Evolutionary conservation across 2,797 vertebrate genomes (phyloP).

Genomic region (Urophycis tenuis): DNA sequence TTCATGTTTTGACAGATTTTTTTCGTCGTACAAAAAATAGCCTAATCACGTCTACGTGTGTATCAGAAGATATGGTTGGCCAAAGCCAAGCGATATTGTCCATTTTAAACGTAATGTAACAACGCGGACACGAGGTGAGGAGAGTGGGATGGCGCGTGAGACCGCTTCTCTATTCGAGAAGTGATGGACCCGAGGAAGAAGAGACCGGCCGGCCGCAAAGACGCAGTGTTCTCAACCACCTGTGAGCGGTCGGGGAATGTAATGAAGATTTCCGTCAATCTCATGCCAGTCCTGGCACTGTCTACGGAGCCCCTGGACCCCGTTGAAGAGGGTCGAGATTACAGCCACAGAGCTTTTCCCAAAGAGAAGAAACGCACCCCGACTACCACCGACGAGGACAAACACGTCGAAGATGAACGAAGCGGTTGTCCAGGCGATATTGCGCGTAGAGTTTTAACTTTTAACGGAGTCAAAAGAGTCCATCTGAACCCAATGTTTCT

Average conservation of each 20-base stretch:
- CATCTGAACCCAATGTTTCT: slow-evolving; percentile 9
- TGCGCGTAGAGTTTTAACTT: background rate
- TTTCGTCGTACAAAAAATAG: background rate
- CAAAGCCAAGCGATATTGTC: background rate
- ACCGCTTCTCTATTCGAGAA: slow-evolving; percentile 28
- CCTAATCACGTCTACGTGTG: background rate
- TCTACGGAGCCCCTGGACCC: slow-evolving; percentile 38
- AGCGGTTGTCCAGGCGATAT: background rate
- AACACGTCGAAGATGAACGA: background rate
- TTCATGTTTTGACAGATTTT: background rate
- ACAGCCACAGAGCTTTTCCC: background rate
- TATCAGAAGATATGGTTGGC: background rate
- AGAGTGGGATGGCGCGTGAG: slow-evolving; percentile 8
- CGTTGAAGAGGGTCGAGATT: slow-evolving; percentile 3
- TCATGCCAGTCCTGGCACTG: slow-evolving; percentile 51
- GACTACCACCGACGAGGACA: background rate
- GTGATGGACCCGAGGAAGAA: slow-evolving; percentile 8
- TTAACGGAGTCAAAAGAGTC: background rate
- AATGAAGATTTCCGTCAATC: slow-evolving; percentile 54
- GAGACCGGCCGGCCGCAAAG: background rate
- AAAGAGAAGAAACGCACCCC: background rate
- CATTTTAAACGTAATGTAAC: background rate
- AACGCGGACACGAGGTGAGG: slow-evolving; percentile 22
- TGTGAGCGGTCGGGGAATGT: slow-evolving; percentile 38
- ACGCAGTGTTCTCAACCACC: background rate